These are phyloP conservation scores for Magallana gigas DNA, from an alignment of 1,140 invertebrate species.

Conservation along the genomic window DNA sequence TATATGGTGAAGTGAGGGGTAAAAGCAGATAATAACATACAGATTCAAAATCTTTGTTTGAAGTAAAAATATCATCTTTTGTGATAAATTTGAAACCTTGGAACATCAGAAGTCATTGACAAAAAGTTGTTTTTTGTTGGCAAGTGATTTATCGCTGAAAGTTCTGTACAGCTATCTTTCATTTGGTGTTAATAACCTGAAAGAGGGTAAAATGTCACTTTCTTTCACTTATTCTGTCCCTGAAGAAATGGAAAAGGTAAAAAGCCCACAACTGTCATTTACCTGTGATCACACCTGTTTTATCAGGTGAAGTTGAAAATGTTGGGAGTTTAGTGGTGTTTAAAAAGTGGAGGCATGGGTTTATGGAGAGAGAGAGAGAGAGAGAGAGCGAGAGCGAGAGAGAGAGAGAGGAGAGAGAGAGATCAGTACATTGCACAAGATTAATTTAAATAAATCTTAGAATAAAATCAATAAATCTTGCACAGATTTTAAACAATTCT, in stretches of 20 bases:
- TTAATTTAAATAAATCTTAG: background rate
- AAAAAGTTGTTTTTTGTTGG: background rate
- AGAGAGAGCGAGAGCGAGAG: background rate
- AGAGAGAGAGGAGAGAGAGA: background rate
- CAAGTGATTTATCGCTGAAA: background rate
- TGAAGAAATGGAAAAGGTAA: background rate
- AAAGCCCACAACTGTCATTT: background rate
- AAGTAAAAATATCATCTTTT: no score
- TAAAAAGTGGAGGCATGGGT: background rate
- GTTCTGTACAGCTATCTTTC: background rate
- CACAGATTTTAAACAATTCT: conserved; percentile 17
- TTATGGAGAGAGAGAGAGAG: background rate
- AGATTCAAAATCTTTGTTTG: no score
- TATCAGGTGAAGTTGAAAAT: background rate
- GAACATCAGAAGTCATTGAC: no score
- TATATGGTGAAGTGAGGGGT: no score
- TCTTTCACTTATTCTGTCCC: background rate
- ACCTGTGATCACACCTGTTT: conserved; percentile 3
- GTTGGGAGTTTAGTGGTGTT: background rate
- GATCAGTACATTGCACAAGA: background rate
- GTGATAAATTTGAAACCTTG: no score
- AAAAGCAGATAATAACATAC: no score
- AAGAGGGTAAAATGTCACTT: background rate
- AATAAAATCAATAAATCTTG: conserved; percentile 8
- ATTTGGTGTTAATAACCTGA: conserved; percentile 16